Evolutionary conservation across 1,140 invertebrate species (phyloP), one percentile per base, ranked within the genome.

Genomic region (Globodera ellingtonae): DNA sequence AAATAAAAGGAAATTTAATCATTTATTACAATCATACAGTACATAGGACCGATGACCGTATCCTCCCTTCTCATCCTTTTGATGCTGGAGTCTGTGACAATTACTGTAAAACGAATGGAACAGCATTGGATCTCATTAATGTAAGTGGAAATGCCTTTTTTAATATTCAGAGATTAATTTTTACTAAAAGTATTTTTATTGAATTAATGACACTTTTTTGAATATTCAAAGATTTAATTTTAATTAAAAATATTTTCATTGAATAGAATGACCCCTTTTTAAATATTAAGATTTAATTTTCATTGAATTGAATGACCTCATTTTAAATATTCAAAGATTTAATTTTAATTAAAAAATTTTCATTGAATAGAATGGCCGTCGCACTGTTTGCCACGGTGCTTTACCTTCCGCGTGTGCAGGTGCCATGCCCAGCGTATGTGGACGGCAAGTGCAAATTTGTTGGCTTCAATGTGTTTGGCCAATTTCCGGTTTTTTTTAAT

Each of bases 111-210:
- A 59, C 71, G 83, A 44, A 85, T 88, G 52, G 81, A 84, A 75
- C 84, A 87, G 72, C 87, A 88, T 77, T 88, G 87, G 87, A 86
- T 88, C 35, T 82, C 84, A 8, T 65, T 89, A 59, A 75, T 87
- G 86, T 87, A 69, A 62, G 84, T 74, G 21, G 59, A 21, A 35
- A 35, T 2, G 35, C 35, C 35, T 35, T 35, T 35, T 35, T 35
- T 35, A 35, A 35, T 35, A 35, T 35, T 35, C 35, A 35, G 3
- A 35, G 35, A 35, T 3, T 35, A 35, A 35, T 35, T 35, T 35
- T 35, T 35, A 35, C 3, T 35, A 35, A 35, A 35, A 35, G 3
- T 35, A 35, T 35, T 35, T 35, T 35, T 35, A 35, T 35, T 35
- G 35, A 35, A n/a, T n/a, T n/a, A 24, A 35, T 0, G 3, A 35